A percentile compares a stretch with the other conserved stretches of the same genome.
Conservation (phyloP, 37 sponge, comb jelly and placozoan genomes). For the Tethya wilhelma region DNA sequence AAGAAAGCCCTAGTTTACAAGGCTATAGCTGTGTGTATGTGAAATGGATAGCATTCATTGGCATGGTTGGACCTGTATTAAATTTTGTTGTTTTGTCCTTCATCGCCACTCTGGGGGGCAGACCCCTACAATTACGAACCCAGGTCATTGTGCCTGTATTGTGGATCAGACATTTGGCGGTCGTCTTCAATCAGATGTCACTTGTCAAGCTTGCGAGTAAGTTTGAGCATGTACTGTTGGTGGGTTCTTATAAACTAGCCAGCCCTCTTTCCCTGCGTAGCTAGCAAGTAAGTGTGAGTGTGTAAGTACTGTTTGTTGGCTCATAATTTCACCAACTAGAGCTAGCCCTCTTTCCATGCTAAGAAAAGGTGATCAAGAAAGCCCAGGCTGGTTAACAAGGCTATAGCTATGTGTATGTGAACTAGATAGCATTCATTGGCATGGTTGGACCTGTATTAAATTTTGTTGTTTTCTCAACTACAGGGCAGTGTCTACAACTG, state of each 20-base stretch:
- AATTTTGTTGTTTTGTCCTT: conserved; percentile 51
- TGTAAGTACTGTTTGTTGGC: too few relatives aligned
- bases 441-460: not conserved
- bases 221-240: conserved; percentile 4
- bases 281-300: too few relatives aligned
- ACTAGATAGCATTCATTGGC: not conserved
- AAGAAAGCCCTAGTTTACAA: too few relatives aligned
- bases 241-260: too few relatives aligned
- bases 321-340: too few relatives aligned
- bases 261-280: too few relatives aligned
- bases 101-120: conserved; percentile 90
- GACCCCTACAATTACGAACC: conserved; percentile 61
- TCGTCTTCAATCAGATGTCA: conserved; percentile 89
- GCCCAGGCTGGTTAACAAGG: too few relatives aligned
- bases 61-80: not conserved
- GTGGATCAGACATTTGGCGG: conserved; percentile 94
- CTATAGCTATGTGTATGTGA: not conserved
- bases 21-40: not conserved
- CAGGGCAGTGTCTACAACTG: conserved; percentile 87
- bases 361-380: too few relatives aligned
- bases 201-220: conserved; percentile 81
- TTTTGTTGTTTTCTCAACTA: conserved; percentile 3
- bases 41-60: not conserved
- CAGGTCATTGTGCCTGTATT: conserved; percentile 78
- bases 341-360: too few relatives aligned